Base-by-base conservation (phyloP, 2,113 vertebrate species). In the Myotis brandtii region DNA sequence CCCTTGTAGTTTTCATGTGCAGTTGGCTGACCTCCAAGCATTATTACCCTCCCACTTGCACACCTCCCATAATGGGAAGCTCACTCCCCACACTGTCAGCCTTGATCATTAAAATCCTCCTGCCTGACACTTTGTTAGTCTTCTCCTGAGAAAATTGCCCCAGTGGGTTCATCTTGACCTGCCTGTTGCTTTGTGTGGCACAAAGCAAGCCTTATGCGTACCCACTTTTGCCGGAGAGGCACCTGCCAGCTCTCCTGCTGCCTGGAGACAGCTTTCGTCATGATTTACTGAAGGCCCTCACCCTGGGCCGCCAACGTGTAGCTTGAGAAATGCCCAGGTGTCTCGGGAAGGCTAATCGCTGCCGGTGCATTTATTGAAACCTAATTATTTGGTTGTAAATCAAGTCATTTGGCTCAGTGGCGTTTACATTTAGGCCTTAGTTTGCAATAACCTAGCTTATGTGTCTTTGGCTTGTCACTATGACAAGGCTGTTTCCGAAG, bases 361-460 rank as follows among this genome's bases (percentile, higher is more conserved):
- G n/a, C 81, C 18, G 12, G 23, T 84, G 64, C 8, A 0, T 85
- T 86, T 90, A 93, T 83, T 80, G 84, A 52, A 92, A 92, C 54
- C 75, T 94, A 25, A 84, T 89, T 80, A 93, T 93, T 93, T 87
- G 79, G 46, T 91, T 81, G n/a, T 95, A 86, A 95, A 90, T 92
- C 87, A 95, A n/a, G 54, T 73, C 8, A 0, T 77, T 83, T 43
- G 37, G 7, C 92, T 92, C 76, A 56, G 69, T 64, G 2, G 77
- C 48, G 0, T 76, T 86, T 69, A 50, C 70, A 12, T 80, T 25
- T 70, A 76, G 43, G 80, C 25, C 0, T 72, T 62, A 16, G 56
- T 64, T 86, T 46, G 9, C 46, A 23, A 1, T 86, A 84, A 75
- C 48, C 40, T 62, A 79, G 84, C 1, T 5, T 20, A 2, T 11